Base-by-base conservation (phyloP, 2,113 vertebrate species). In the Pao palembangensis region DNA sequence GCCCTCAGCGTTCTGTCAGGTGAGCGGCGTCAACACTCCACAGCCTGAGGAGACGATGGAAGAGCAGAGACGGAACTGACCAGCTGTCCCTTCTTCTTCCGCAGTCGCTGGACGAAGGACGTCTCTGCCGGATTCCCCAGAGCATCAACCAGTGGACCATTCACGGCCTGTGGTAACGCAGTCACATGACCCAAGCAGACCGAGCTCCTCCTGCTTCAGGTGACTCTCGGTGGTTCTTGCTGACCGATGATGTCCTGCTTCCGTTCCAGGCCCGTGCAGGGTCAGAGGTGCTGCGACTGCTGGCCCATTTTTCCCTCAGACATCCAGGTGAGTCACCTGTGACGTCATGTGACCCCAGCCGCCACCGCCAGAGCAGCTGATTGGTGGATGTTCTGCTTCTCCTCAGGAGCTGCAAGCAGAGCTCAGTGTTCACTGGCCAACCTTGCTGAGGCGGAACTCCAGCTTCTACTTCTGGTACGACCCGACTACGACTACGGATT, bases 1-100 rank as follows among this genome's bases (percentile, higher is more conserved):
- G 91, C 91, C 90, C 0, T 87, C 67, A 5, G 74, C 76, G 0
- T 92, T 91, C 86, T 91, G 91, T 53, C 69, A 84, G 85, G 91
- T 92, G 79, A 78, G 81, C 67, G 53, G 1, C 41, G 8, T 42
- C 41, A 11, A 25, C 23, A n/a, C n/a, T n/a, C n/a, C n/a, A n/a
- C 21, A 23, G 21, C 21, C 21, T 23, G 21, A 23, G 21, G 21
- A 3, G 21, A 3, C 2, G 21, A 23, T 3, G 21, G 21, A 23
- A 3, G 11, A 43, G 3, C 41, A 8, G 41, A 43, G 41, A 14
- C 11, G 41, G 14, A 43, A 4, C 3, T 14, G 41, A 43, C 4
- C 3, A 28, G 25, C 6, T 7, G 25, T 28, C 28, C 42, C 4
- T 56, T 47, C 44, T n/a, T 47, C 38, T 42, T 51, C 51, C 17